phyloP scores from a whole-genome alignment of 2,888 invertebrate species.

The Chymomyza amoena region DNA sequence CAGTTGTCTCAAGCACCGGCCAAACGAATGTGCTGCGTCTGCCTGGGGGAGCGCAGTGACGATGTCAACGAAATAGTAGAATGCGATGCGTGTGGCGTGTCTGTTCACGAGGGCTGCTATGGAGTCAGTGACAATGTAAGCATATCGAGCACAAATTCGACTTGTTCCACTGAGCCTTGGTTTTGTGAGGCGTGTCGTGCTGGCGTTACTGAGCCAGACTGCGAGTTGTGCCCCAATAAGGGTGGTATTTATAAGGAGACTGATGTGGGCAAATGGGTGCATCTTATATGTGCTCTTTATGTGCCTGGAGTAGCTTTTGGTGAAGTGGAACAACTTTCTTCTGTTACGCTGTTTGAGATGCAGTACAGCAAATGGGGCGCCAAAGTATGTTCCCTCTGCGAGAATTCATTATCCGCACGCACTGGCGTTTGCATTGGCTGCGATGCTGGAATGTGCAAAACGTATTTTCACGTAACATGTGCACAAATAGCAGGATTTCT shows the following conservation, averaged over 20 bases:
- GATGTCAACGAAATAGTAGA: constrained; percentile 97
- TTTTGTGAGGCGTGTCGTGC: constrained; percentile 99
- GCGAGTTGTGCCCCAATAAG: constrained; percentile 96
- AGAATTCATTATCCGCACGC: constrained; percentile 90
- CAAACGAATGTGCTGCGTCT: constrained; percentile 93
- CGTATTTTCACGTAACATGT: constrained; percentile 98
- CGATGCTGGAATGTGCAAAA: constrained; percentile 98
- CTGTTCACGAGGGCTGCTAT: constrained; percentile 98
- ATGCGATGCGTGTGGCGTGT: constrained; percentile 97
- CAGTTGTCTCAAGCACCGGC: constrained; percentile 80
- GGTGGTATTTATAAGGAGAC: constrained; percentile 97
- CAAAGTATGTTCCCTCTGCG: constrained; percentile 93
- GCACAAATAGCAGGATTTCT: constrained; percentile 95
- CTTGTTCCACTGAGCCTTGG: constrained; percentile 98
- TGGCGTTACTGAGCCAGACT: constrained; percentile 91
- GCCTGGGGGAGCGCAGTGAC: constrained; percentile 94
- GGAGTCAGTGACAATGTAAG: constrained; percentile 93
- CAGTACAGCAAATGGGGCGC: constrained; percentile 98
- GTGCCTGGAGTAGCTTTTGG: constrained; percentile 98
- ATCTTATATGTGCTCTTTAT: constrained; percentile 97
- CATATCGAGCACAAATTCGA: constrained; percentile 94
- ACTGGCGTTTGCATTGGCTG: constrained; percentile 98
- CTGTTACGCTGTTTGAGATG: constrained; percentile 97
- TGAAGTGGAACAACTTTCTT: constrained; percentile 93
- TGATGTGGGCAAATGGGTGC: constrained; percentile 98